phyloP scores from a whole-genome alignment of 2,888 invertebrate species.

The Branchinecta sandiegonensis region DNA sequence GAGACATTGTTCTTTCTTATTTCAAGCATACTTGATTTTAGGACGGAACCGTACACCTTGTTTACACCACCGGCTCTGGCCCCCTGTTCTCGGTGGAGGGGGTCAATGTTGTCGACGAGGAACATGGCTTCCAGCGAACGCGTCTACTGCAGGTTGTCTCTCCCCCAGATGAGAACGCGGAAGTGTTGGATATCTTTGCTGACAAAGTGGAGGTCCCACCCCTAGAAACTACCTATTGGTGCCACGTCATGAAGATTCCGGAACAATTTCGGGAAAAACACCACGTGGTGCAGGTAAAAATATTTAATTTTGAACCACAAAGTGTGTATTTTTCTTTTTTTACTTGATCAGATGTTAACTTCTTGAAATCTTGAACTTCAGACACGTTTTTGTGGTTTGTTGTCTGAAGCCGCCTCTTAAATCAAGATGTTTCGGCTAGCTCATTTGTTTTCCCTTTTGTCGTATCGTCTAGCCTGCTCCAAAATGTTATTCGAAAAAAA shows the following conservation, averaged over 20 bases:
- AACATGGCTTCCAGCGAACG: conserved; percentile 60
- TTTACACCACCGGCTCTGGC: conserved; percentile 67
- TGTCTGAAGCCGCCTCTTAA: no score
- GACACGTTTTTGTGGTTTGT: no score
- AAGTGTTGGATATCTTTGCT: conserved; percentile 45
- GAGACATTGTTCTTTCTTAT: neutral
- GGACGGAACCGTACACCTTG: conserved; percentile 77
- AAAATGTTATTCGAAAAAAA: no score
- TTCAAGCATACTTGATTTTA: conserved; percentile 33
- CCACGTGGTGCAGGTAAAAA: conserved; percentile 55
- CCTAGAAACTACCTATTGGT: conserved; percentile 94
- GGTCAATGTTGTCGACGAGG: conserved; percentile 41
- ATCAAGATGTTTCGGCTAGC: no score
- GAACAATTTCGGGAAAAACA: conserved; percentile 45
- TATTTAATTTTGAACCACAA: neutral
- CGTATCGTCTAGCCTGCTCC: no score
- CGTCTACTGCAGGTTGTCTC: conserved; percentile 47
- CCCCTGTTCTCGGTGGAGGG: conserved; percentile 50
- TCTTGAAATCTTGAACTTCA: no score
- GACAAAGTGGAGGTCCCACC: conserved; percentile 57
- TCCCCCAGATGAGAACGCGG: conserved; percentile 31
- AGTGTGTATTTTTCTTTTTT: no score
- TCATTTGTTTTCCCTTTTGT: no score
- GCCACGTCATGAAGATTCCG: conserved; percentile 66
- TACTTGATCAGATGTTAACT: no score